These are phyloP conservation scores for Hystrix brachyura DNA, from an alignment of 2,113 vertebrate species.

Conservation along the genomic window DNA sequence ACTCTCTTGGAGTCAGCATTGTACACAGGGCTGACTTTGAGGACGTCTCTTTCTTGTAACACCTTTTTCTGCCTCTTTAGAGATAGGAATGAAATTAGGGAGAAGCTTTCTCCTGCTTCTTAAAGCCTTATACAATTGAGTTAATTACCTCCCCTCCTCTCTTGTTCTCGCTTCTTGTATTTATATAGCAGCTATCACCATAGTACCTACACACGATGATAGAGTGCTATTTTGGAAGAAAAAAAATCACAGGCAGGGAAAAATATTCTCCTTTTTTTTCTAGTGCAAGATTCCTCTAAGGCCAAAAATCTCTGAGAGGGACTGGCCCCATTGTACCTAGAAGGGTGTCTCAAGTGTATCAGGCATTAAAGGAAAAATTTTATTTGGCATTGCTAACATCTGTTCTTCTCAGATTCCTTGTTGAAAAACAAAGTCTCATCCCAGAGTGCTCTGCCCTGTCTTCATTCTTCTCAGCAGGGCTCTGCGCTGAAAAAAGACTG, in stretches of 20 bases:
- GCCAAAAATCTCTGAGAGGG: not conserved
- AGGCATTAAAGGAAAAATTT: not conserved
- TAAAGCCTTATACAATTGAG: slow-evolving; percentile 67
- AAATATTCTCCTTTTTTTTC: slow-evolving; percentile 36
- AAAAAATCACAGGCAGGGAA: not conserved
- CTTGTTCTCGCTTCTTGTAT: slow-evolving; percentile 78
- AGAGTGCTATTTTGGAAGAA: slow-evolving; percentile 58
- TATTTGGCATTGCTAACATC: not conserved
- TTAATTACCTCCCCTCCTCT: slow-evolving; percentile 76
- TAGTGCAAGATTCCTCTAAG: not conserved
- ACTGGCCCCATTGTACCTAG: not conserved
- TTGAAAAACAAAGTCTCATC: not conserved
- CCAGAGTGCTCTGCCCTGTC: not conserved
- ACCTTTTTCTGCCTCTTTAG: slow-evolving; percentile 47
- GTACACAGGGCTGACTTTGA: not conserved
- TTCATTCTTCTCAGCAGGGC: not conserved
- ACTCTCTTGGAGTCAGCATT: not conserved
- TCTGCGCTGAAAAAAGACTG: not conserved
- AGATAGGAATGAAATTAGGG: slow-evolving; percentile 57
- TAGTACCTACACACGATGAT: slow-evolving; percentile 62
- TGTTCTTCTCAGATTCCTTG: not conserved
- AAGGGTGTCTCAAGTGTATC: not conserved
- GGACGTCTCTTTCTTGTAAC: not conserved
- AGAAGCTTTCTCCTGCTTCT: slow-evolving; percentile 61
- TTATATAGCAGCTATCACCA: slow-evolving; percentile 78